These are phyloP conservation scores for Amphiprion ocellaris DNA, from an alignment of 2,113 vertebrate species.

Conservation along the genomic window DNA sequence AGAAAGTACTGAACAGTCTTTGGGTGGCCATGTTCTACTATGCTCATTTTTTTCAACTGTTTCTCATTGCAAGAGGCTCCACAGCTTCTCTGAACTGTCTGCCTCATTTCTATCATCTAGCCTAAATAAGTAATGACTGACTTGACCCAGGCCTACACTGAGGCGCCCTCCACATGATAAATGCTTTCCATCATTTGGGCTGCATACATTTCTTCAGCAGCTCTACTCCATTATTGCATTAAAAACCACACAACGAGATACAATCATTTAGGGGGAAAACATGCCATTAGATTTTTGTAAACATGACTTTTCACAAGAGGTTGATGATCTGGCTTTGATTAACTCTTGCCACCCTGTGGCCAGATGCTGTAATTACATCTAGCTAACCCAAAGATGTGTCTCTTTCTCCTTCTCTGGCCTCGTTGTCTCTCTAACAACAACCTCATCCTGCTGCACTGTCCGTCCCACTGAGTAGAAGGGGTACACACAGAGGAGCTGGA, in stretches of 20 bases:
- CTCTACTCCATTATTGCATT: background rate
- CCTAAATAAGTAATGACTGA: constrained; percentile 27
- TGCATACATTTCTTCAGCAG: background rate
- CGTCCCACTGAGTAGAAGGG: constrained; percentile 94
- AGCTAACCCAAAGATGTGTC: constrained; percentile 32
- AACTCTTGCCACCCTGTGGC: constrained; percentile 63
- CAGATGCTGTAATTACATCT: constrained; percentile 41
- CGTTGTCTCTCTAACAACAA: constrained; percentile 79
- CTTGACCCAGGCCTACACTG: too few species aligned
- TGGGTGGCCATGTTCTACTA: constrained; percentile 1
- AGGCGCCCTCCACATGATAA: too few species aligned
- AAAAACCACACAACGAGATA: background rate
- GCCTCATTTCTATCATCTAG: constrained; percentile 51
- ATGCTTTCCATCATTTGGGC: background rate
- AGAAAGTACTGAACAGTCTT: constrained; percentile 1
- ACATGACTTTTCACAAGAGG: background rate
- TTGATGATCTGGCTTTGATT: constrained; percentile 40
- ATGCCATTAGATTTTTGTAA: background rate
- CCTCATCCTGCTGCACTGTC: constrained; percentile 84
- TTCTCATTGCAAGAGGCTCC: constrained; percentile 33
- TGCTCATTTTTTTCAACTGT: background rate
- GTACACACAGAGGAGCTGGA: constrained; percentile 99
- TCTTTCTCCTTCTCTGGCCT: constrained; percentile 81
- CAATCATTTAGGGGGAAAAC: background rate
- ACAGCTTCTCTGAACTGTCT: constrained; percentile 33